Evolutionary conservation across 2,797 vertebrate genomes (phyloP).

Genomic region (Astyanax mexicanus): DNA sequence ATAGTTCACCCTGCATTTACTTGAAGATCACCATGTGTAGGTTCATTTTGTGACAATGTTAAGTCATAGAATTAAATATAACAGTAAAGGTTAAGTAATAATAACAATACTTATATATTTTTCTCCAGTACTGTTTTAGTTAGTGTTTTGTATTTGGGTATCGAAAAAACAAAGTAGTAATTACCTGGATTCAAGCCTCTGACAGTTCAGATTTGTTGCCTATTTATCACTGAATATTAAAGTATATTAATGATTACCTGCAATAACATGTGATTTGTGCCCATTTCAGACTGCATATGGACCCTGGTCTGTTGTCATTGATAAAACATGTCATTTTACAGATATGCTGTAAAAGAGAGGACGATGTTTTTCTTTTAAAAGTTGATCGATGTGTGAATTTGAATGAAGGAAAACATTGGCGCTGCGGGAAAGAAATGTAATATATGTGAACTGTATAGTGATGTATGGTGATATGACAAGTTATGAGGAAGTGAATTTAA

Average conservation of each 20-base stretch:
- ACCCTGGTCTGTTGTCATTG: not conserved
- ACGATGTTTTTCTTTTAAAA: not conserved
- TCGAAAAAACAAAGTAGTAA: not conserved
- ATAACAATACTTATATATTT: conserved; percentile 8
- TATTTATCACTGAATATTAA: conserved; percentile 1
- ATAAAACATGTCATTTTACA: not conserved
- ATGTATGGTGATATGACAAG: not conserved
- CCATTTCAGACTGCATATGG: conserved; percentile 3
- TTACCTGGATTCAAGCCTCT: not conserved
- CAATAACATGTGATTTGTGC: conserved; percentile 10
- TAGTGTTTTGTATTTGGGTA: not conserved
- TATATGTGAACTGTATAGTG: not conserved
- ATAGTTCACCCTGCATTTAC: not conserved
- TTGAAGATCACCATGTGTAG: not conserved
- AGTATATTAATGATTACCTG: conserved; percentile 11
- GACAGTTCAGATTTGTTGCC: not conserved
- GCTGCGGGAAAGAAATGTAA: not conserved
- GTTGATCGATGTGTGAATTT: no score
- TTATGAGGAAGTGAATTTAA: not conserved
- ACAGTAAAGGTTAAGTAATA: no score
- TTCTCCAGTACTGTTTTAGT: conserved; percentile 4
- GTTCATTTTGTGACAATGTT: conserved; percentile 12
- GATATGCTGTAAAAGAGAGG: not conserved
- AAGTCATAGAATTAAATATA: not conserved
- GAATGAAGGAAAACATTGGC: no score